Evolutionary conservation across 2,113 vertebrate genomes (phyloP), one percentile per base, ranked within the genome.

Genomic region (Ciconia stormi): DNA sequence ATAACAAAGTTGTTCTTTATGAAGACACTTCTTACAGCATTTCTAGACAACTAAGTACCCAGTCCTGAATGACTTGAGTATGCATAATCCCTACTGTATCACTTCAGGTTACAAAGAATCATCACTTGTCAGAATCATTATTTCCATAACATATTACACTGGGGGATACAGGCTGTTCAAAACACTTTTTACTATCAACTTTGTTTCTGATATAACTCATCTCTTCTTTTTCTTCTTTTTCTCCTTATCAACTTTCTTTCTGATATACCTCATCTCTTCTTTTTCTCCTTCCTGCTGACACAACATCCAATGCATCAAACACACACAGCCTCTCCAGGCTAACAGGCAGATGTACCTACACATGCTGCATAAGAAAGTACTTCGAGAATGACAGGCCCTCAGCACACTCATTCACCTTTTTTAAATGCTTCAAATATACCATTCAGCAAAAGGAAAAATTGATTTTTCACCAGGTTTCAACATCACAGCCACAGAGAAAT

Each of bases 71-170:
- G 86, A 94, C 50, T 81, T 84, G 65, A 91, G 36, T 77, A 49
- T 74, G 56, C 52, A 87, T 63, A 97, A 95, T 93, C 87, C 93
- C 94, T 89, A n/a, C 52, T 58, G 81, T 52, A 95, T 79, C 77
- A 89, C 50, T 96, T 74, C 73, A 85, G 84, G 65, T 95, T 84
- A 93, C 92, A 90, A 87, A 91, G 86, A 61, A 71, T 40, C 38
- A 61, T 71, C 79, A 79, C 81, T 96, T 95, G 76, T 87, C 81
- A 84, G 69, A 82, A 92, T 92, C 92, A 92, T 94, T 96, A 97
- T 95, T 97, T 96, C 91, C 87, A 92, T 95, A 95, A 89, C 95
- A 78, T 92, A 95, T 95, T 97, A 96, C 92, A 91, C 36, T 5
- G 19, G 80, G 61, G 92, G 34, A 95, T 87, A 82, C 29, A 63